Percentiles rank a stretch among this genome's conserved stretches.
These are phyloP conservation scores for Thripadectes ignobilis DNA, from an alignment of 2,797 vertebrate species.

Conservation along the genomic window DNA sequence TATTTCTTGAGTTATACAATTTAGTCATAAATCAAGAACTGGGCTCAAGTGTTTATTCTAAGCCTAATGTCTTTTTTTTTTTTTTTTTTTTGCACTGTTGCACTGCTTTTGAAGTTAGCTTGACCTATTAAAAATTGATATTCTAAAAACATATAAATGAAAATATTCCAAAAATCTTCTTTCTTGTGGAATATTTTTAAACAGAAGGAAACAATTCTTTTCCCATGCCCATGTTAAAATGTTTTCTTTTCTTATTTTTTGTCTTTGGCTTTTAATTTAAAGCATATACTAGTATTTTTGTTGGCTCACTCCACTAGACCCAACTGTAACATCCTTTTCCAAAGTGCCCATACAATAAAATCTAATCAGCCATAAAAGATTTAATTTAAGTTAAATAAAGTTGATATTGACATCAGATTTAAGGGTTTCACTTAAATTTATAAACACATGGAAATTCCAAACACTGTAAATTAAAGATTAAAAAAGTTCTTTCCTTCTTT, in stretches of 20 bases:
- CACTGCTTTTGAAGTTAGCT: background rate
- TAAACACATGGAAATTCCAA: background rate
- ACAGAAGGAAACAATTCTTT: background rate
- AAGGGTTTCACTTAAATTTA: background rate
- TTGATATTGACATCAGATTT: background rate
- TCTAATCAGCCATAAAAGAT: background rate
- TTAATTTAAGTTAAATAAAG: background rate
- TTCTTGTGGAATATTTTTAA: background rate
- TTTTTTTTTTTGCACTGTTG: background rate
- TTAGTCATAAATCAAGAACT: background rate
- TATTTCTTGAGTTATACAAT: background rate
- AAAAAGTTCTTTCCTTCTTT: background rate
- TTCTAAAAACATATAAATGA: background rate
- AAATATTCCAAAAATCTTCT: background rate
- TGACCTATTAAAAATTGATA: background rate
- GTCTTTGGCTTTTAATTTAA: constrained; percentile 7
- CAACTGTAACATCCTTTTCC: background rate
- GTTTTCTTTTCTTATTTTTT: background rate
- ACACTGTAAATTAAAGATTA: background rate
- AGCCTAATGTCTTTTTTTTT: background rate
- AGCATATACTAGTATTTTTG: background rate
- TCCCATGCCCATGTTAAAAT: background rate
- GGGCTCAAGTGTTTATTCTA: background rate
- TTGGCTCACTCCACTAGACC: background rate
- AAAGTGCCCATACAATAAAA: constrained; percentile 25